Conservation (phyloP, 2,113 vertebrate species). For the Esox niger region DNA sequence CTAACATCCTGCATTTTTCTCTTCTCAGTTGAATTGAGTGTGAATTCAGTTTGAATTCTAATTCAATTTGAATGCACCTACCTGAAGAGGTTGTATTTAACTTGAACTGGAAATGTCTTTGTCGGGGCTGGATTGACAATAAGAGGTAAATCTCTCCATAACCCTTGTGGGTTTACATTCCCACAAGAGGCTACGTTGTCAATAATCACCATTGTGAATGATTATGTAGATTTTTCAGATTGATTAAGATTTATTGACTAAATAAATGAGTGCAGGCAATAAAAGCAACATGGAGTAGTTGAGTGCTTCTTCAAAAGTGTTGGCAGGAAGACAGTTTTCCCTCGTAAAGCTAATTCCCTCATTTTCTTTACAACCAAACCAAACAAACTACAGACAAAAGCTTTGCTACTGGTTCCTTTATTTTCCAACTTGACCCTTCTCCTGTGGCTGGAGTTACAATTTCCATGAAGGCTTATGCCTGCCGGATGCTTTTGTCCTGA, state of each 20-base stretch:
- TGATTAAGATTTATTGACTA: conserved; percentile 26
- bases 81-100: no score
- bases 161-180: no score
- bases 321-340: conserved; percentile 10
- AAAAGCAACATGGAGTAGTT: conserved; percentile 12
- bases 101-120: no score
- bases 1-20: no score
- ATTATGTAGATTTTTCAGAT: neutral
- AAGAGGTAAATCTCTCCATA: no score
- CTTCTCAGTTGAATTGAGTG: no score
- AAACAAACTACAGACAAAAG: conserved; percentile 11
- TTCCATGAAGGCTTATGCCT: neutral
- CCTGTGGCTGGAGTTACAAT: no score
- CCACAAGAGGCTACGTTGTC: neutral
- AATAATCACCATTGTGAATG: conserved; percentile 2
- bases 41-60: no score
- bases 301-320: conserved; percentile 7
- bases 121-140: no score
- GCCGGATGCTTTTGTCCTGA: neutral
- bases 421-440: neutral
- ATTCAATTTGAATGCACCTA: no score
- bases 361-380: conserved; percentile 21
- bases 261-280: conserved; percentile 5
- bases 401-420: neutral
- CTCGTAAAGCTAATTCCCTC: conserved; percentile 1